Evolutionary conservation across 2,113 vertebrate genomes (phyloP).

Genomic region (Grantiella picta): DNA sequence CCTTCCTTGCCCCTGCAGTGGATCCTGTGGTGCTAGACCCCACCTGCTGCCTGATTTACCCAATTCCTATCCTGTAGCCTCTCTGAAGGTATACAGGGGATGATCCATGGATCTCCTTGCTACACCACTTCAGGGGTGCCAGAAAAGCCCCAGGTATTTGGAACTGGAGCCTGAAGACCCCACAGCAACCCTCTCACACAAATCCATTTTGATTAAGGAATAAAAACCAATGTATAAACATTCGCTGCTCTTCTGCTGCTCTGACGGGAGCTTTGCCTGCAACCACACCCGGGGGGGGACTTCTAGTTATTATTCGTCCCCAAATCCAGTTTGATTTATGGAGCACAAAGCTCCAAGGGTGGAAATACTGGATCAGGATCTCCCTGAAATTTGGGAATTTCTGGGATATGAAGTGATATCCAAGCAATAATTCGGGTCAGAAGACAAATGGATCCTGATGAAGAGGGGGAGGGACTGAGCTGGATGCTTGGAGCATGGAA

Average conservation of each 20-base stretch:
- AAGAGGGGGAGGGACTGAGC: not conserved
- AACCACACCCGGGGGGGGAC: not conserved
- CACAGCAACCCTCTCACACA: not conserved
- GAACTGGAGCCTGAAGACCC: not conserved
- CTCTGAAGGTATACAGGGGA: not conserved
- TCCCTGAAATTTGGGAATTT: not conserved
- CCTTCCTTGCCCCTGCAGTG: not conserved
- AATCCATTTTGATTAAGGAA: not conserved
- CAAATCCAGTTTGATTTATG: not conserved
- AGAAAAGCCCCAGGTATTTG: not conserved
- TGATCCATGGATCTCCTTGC: not conserved
- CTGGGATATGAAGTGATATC: not conserved
- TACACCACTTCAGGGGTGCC: not conserved
- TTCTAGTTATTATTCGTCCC: not conserved
- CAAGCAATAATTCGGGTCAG: not conserved
- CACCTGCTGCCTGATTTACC: not conserved
- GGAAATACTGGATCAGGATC: not conserved
- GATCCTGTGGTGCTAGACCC: not conserved
- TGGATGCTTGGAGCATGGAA: fast-evolving
- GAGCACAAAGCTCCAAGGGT: not conserved
- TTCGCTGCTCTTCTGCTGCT: not conserved
- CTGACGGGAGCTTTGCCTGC: not conserved
- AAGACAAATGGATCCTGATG: not conserved
- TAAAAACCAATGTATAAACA: not conserved
- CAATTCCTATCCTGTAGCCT: not conserved